A percentile compares a stretch with the other conserved stretches of the same genome.
These are phyloP conservation scores for Pachliopta kotzebuea DNA, from an alignment of 2,888 invertebrate species.

Conservation along the genomic window DNA sequence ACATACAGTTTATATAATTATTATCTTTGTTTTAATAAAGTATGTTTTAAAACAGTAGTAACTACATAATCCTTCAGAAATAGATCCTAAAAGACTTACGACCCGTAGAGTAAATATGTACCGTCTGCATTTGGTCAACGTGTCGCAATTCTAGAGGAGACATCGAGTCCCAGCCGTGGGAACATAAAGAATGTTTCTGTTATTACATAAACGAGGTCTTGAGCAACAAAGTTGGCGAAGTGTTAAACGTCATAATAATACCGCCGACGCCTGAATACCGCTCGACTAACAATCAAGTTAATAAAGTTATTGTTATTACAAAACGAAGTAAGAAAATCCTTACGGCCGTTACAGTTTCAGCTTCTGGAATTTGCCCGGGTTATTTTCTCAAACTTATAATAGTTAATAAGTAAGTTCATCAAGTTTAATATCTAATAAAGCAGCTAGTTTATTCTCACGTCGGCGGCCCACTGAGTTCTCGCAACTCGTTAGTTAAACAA, in stretches of 20 bases:
- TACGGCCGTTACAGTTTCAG: constrained; percentile 1
- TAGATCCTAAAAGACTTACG: too few species aligned
- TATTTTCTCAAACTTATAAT: constrained; percentile 12
- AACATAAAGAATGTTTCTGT: not conserved
- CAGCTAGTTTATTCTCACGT: constrained; percentile 11
- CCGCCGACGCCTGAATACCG: not conserved
- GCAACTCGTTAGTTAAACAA: constrained; percentile 11
- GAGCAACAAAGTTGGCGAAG: not conserved
- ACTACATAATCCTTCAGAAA: too few species aligned
- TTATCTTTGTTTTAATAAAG: too few species aligned
- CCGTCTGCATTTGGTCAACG: too few species aligned
- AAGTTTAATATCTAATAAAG: constrained; percentile 18
- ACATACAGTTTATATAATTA: too few species aligned
- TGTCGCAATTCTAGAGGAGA: too few species aligned
- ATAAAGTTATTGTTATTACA: not conserved
- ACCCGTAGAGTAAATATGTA: too few species aligned
- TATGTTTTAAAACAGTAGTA: too few species aligned
- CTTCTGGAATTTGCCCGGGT: not conserved
- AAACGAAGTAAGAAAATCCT: not conserved
- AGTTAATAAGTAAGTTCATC: constrained; percentile 13
- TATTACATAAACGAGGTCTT: not conserved
- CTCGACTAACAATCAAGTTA: not conserved
- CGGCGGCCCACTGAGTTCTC: constrained; percentile 2
- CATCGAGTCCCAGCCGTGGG: too few species aligned
- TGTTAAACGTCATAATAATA: not conserved